These are phyloP conservation scores for Mylabris phalerata DNA, from an alignment of 1,140 invertebrate genomes.

Conservation along the genomic window DNA sequence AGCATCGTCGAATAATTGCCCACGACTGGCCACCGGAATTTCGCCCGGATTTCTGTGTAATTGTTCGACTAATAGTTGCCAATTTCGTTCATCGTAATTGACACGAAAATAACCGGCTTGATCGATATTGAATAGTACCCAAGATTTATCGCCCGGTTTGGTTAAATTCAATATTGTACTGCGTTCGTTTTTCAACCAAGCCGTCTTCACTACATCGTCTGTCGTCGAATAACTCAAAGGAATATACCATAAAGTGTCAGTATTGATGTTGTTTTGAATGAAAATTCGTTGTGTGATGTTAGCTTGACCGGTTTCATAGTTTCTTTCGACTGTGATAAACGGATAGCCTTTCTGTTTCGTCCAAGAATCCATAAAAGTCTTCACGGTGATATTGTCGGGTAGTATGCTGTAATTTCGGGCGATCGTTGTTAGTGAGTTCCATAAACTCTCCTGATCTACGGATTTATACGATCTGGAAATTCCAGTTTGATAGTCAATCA, in stretches of 20 bases:
- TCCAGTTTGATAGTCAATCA: too few species aligned
- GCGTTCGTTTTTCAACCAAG: slow-evolving; percentile 40
- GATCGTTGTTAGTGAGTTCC: slow-evolving; percentile 25
- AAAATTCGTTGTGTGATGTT: slow-evolving; percentile 45
- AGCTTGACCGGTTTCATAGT: slow-evolving; percentile 45
- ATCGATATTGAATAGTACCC: slow-evolving; percentile 52
- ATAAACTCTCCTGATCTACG: slow-evolving; percentile 29
- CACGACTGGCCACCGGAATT: slow-evolving; percentile 61
- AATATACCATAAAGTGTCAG: slow-evolving; percentile 45
- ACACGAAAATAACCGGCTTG: slow-evolving; percentile 54
- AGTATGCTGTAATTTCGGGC: slow-evolving; percentile 26
- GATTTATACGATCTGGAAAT: slow-evolving; percentile 29
- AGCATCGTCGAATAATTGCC: slow-evolving; percentile 55
- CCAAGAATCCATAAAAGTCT: slow-evolving; percentile 56
- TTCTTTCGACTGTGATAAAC: slow-evolving; percentile 50
- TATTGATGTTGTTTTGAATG: slow-evolving; percentile 12
- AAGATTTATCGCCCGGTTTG: slow-evolving; percentile 29
- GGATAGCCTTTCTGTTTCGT: slow-evolving; percentile 59
- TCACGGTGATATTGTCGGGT: slow-evolving; percentile 36
- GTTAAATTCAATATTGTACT: slow-evolving; percentile 23
- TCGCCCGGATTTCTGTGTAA: slow-evolving; percentile 42
- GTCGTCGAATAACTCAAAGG: slow-evolving; percentile 47
- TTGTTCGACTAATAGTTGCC: slow-evolving; percentile 48
- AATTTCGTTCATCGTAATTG: slow-evolving; percentile 57
- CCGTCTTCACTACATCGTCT: slow-evolving; percentile 27